Conservation (phyloP, 30 jellyfish, hydroid and myxozoan genomes). For the Aurelia sp. region DNA sequence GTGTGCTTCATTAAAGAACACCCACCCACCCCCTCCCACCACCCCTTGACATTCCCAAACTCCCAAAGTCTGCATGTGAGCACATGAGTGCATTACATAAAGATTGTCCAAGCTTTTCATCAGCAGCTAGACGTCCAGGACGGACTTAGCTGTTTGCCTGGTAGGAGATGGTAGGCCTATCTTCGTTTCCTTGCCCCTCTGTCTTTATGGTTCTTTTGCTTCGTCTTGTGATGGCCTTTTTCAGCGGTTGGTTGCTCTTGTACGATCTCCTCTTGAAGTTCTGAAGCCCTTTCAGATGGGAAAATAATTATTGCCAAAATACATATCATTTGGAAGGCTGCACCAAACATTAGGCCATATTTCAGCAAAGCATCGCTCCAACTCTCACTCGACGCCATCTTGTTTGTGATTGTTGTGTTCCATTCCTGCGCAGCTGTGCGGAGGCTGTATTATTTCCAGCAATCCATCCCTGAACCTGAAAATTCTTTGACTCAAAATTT, state of each 20-base stretch:
- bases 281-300: conserved; percentile 52
- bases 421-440: too few species aligned
- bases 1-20: too few species aligned
- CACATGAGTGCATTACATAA: too few species aligned
- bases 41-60: too few species aligned
- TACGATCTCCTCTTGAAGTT: conserved; percentile 21
- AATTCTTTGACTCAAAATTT: too few species aligned
- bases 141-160: not conserved
- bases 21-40: too few species aligned
- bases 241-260: conserved; percentile 9
- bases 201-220: conserved; percentile 2
- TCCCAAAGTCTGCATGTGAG: too few species aligned
- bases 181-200: conserved; percentile 32
- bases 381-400: conserved; percentile 41
- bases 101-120: not conserved
- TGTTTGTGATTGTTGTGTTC: not conserved
- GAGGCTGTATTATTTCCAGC: too few species aligned
- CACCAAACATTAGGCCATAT: conserved; percentile 89
- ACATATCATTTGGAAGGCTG: conserved; percentile 80
- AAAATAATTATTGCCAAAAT: conserved; percentile 65
- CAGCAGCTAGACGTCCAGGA: not conserved
- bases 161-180: too few species aligned
- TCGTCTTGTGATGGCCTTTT: not conserved
- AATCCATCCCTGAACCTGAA: too few species aligned
- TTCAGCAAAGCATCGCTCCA: conserved; percentile 64